Percentiles rank a stretch among this genome's conserved stretches.
phyloP scores from a whole-genome alignment of 2,888 invertebrate species.

The Xylota segnis region DNA sequence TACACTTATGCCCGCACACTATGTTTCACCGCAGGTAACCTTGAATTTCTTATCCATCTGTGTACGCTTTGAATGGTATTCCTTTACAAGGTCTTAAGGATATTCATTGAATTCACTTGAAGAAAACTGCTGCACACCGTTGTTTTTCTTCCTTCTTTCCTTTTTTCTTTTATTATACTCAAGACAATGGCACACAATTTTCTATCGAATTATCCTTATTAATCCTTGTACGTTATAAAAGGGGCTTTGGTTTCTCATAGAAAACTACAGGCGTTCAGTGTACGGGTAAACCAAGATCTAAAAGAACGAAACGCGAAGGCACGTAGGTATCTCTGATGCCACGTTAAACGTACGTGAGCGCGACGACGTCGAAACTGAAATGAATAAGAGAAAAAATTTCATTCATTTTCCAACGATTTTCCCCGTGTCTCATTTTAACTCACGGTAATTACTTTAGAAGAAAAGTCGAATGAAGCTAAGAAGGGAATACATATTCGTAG shows the following conservation, averaged over 20 bases:
- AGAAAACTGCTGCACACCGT: slow-evolving; percentile 9
- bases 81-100: slow-evolving; percentile 34
- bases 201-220: slow-evolving; percentile 56
- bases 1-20: neutral
- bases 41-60: slow-evolving; percentile 42
- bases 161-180: slow-evolving; percentile 10
- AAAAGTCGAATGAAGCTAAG: slow-evolving; percentile 52
- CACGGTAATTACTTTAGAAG: slow-evolving; percentile 66
- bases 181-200: slow-evolving; percentile 53
- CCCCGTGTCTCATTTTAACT: slow-evolving; percentile 55
- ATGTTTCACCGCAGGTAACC: slow-evolving; percentile 2
- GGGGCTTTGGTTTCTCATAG: slow-evolving; percentile 6
- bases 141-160: neutral
- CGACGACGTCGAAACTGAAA: slow-evolving; percentile 68
- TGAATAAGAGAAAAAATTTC: slow-evolving; percentile 60
- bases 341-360: slow-evolving; percentile 63
- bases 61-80: neutral
- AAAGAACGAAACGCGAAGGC: slow-evolving; percentile 31
- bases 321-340: slow-evolving; percentile 57
- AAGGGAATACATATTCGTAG: slow-evolving; percentile 36
- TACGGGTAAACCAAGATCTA: neutral
- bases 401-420: slow-evolving; percentile 63
- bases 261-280: slow-evolving; percentile 1
- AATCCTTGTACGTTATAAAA: slow-evolving; percentile 32
- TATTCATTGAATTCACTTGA: slow-evolving; percentile 40